phyloP scores from a whole-genome alignment of 2,797 vertebrate species.

The Malurus leucopterus region DNA sequence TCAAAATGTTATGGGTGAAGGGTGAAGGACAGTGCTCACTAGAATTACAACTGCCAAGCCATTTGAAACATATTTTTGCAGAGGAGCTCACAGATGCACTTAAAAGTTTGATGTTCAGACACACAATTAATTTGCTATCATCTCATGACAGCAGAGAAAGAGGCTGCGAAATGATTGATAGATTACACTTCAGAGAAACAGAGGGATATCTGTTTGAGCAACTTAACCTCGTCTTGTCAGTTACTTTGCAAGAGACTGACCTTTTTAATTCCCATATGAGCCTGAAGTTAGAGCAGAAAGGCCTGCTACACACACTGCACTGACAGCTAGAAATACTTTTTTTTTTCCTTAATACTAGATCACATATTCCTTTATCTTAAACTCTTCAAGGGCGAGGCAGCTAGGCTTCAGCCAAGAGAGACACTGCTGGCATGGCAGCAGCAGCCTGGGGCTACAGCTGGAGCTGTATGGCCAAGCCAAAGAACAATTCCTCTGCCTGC shows the following conservation, averaged over 20 bases:
- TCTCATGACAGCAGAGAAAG: background rate
- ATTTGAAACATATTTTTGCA: background rate
- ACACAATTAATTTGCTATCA: background rate
- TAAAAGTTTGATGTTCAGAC: background rate
- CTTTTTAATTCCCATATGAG: background rate
- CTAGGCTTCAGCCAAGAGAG: background rate
- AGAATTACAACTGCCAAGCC: background rate
- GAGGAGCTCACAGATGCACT: background rate
- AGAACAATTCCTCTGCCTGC: background rate
- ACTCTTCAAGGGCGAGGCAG: background rate
- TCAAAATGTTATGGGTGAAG: background rate
- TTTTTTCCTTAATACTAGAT: background rate
- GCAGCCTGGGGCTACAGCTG: background rate
- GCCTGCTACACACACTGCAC: background rate
- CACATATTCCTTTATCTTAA: background rate
- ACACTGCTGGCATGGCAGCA: background rate
- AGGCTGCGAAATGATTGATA: background rate
- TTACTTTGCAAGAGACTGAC: background rate
- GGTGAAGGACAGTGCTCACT: background rate
- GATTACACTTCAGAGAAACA: background rate
- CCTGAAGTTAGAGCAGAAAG: background rate
- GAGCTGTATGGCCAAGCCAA: background rate
- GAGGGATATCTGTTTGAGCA: background rate
- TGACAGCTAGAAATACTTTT: background rate
- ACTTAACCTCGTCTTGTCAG: background rate